A percentile compares a stretch with the other conserved stretches of the same genome.
These are phyloP conservation scores for Acrossocheilus fasciatus DNA, from an alignment of 2,797 vertebrate genomes.

Conservation along the genomic window DNA sequence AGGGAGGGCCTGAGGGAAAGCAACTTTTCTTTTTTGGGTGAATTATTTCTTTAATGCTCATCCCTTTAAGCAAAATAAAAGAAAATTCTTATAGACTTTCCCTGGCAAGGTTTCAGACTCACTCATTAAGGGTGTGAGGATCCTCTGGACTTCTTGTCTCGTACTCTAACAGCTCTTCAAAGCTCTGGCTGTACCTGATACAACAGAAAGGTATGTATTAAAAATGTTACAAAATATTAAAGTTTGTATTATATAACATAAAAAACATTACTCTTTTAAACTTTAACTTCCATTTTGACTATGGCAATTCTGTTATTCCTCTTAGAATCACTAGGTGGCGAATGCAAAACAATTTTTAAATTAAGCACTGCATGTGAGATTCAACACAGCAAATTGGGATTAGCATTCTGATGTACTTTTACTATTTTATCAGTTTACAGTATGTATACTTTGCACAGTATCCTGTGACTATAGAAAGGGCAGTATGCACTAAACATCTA, in stretches of 20 bases:
- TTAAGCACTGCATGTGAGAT: neutral
- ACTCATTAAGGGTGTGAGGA: constrained; percentile 82
- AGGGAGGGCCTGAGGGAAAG: neutral
- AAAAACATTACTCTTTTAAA: too few species aligned
- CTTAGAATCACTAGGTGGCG: neutral
- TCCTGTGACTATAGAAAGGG: too few species aligned
- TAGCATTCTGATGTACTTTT: neutral
- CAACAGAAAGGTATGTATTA: neutral
- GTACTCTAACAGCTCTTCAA: constrained; percentile 85
- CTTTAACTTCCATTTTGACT: too few species aligned
- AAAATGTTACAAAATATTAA: neutral
- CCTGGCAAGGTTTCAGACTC: constrained; percentile 67
- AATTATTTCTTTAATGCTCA: neutral
- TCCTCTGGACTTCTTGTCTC: constrained; percentile 85
- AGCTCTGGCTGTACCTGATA: constrained; percentile 90
- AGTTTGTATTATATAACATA: too few species aligned
- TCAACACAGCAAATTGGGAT: too few species aligned
- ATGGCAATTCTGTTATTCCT: neutral
- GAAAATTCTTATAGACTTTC: neutral
- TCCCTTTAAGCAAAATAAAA: neutral
- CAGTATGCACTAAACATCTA: neutral
- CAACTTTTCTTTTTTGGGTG: neutral
- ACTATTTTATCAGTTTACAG: neutral
- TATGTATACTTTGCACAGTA: neutral
- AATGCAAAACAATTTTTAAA: neutral